Conservation (phyloP, 2,888 invertebrate genomes). For the Cetonia aurata region DNA sequence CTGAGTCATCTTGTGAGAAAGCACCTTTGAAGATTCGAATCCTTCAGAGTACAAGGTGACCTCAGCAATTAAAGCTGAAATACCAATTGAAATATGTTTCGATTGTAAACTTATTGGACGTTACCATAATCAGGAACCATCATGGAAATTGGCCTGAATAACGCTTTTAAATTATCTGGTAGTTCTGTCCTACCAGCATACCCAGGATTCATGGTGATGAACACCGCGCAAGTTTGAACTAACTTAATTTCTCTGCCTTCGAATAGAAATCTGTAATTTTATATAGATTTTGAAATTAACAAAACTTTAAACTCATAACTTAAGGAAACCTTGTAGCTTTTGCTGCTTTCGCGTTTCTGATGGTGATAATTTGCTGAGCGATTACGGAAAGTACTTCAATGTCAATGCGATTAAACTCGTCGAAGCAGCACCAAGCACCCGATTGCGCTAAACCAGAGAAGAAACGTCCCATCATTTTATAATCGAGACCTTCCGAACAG, state of each 20-base stretch:
- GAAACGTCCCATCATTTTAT: slow-evolving; percentile 91
- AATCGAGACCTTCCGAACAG: slow-evolving; percentile 84
- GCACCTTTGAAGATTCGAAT: slow-evolving; percentile 86
- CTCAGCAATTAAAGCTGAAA: slow-evolving; percentile 84
- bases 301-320: not conserved
- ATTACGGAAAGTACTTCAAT: slow-evolving; percentile 92
- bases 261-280: slow-evolving; percentile 80
- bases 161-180: slow-evolving; percentile 88
- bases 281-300: not conserved
- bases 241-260: slow-evolving; percentile 90
- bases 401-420: slow-evolving; percentile 92
- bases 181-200: slow-evolving; percentile 91
- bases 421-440: slow-evolving; percentile 94
- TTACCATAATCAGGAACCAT: slow-evolving; percentile 93
- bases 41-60: slow-evolving; percentile 95
- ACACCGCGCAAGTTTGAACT: slow-evolving; percentile 84
- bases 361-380: slow-evolving; percentile 90
- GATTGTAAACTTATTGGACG: slow-evolving; percentile 9
- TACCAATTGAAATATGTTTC: not conserved
- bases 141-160: slow-evolving; percentile 90
- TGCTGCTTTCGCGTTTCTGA: slow-evolving; percentile 85
- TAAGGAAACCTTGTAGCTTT: slow-evolving; percentile 69
- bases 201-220: slow-evolving; percentile 94
- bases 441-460: slow-evolving; percentile 91
- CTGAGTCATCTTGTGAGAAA: slow-evolving; percentile 93